Evolutionary conservation across 2,888 invertebrate genomes (phyloP).

Genomic region (Epiblema foenella): DNA sequence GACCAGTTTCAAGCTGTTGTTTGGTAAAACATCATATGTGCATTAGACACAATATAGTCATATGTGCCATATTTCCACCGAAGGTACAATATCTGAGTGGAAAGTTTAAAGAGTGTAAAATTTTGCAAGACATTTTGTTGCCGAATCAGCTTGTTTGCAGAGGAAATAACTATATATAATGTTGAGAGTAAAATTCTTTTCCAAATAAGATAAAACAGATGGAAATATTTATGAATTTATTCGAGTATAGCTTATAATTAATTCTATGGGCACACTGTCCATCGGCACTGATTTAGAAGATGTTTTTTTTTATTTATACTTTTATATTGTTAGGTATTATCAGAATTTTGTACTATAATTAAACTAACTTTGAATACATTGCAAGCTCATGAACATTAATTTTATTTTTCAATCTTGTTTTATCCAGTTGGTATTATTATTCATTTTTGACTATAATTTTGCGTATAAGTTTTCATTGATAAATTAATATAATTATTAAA

Average conservation of each 20-base stretch:
- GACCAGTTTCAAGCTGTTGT: neutral
- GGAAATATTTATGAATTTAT: neutral
- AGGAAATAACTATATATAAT: neutral
- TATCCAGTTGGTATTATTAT: neutral
- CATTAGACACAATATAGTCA: neutral
- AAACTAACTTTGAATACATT: no score
- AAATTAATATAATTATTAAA: neutral
- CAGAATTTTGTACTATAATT: no score
- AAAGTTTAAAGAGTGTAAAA: neutral
- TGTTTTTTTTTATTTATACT: no score
- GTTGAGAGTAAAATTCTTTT: neutral
- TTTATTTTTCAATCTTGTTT: no score
- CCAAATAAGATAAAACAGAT: neutral
- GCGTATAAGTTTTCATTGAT: neutral
- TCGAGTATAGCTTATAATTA: no score
- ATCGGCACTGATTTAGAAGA: no score
- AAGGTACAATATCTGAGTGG: neutral
- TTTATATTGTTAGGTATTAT: no score
- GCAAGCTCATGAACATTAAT: no score
- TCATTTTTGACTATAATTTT: neutral
- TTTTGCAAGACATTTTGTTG: neutral
- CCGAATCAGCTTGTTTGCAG: neutral
- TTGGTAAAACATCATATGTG: neutral
- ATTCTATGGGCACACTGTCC: no score
- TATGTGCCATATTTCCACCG: constrained; percentile 3